A percentile compares a stretch with the other conserved stretches of the same genome.
Evolutionary conservation across 1,140 invertebrate genomes (phyloP).

Genomic region (Trichonephila clavipes): DNA sequence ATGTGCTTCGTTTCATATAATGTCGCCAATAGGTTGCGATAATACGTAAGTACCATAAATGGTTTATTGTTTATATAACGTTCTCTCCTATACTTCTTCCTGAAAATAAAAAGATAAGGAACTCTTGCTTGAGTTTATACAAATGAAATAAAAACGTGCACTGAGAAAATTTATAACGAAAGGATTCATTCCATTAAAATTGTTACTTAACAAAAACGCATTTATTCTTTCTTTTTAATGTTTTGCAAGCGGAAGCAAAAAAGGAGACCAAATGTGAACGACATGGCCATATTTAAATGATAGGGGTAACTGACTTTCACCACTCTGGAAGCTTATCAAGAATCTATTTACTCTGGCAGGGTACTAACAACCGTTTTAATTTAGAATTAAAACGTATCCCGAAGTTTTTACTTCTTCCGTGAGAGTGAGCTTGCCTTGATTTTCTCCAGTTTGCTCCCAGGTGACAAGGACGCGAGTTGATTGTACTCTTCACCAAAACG

Average conservation of each 20-base stretch:
- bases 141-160: neutral
- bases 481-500: constrained; percentile 25
- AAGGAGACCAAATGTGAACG: constrained; percentile 33
- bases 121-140: neutral
- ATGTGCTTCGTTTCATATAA: too few relatives aligned
- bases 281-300: constrained; percentile 22
- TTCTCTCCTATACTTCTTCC: too few relatives aligned
- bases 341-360: constrained; percentile 68
- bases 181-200: neutral
- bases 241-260: constrained; percentile 20
- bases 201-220: neutral
- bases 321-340: constrained; percentile 64
- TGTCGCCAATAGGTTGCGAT: too few relatives aligned
- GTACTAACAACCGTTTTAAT: constrained; percentile 52
- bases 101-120: too few relatives aligned
- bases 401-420: constrained; percentile 24
- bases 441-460: neutral
- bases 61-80: too few relatives aligned
- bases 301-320: constrained; percentile 66
- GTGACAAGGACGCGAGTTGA: constrained; percentile 19
- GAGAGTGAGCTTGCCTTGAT: constrained; percentile 4
- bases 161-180: neutral
- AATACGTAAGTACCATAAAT: too few relatives aligned
- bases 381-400: constrained; percentile 57
- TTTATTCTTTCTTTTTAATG: neutral